These are phyloP conservation scores for Eulacestoma nigropectus DNA, from an alignment of 2,113 vertebrate species.

Conservation along the genomic window DNA sequence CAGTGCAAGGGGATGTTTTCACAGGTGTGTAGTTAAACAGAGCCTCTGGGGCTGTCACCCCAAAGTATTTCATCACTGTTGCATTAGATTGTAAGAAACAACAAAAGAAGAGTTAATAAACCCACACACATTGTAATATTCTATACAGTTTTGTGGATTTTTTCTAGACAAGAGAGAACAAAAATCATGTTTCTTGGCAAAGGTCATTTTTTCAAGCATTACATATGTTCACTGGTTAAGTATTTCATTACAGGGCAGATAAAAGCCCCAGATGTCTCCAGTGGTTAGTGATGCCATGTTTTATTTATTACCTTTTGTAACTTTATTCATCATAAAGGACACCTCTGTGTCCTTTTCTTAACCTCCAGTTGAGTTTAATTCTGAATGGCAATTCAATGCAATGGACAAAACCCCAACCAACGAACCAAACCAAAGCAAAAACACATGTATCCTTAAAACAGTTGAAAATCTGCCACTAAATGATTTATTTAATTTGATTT, in stretches of 20 bases:
- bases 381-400: neutral
- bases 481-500: neutral
- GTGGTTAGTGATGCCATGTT: constrained; percentile 19
- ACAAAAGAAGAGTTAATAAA: neutral
- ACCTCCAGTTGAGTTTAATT: neutral
- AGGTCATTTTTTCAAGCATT: constrained; percentile 10
- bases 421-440: neutral
- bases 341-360: neutral
- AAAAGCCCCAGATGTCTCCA: constrained; percentile 41
- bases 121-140: neutral
- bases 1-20: neutral
- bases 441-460: neutral
- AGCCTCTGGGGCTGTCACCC: neutral
- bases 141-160: too few species aligned
- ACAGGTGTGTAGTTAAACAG: neutral
- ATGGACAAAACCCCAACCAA: accelerated
- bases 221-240: neutral
- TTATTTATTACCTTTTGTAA: constrained; percentile 55
- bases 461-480: neutral
- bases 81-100: neutral
- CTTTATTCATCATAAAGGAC: constrained; percentile 37
- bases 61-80: neutral
- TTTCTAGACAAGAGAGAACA: neutral
- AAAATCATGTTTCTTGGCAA: neutral
- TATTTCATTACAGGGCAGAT: constrained; percentile 37